Evolutionary conservation across 1,140 invertebrate genomes (phyloP).

Genomic region (Phenacoccus solenopsis): DNA sequence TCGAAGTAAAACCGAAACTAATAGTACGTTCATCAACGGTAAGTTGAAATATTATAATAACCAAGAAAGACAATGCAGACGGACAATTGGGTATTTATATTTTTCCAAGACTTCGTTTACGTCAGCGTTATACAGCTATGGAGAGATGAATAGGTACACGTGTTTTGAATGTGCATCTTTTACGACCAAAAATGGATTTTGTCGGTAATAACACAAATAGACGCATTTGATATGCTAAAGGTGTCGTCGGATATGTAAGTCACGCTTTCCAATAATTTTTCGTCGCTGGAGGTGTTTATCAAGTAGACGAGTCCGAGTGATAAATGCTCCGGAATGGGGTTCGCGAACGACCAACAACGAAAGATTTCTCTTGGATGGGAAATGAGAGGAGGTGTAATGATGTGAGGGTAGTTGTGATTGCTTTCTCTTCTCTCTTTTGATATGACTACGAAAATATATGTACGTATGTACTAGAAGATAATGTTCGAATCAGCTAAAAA

Average conservation of each 20-base stretch:
- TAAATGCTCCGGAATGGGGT: no score
- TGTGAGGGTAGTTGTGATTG: no score
- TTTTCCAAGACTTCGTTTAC: background rate
- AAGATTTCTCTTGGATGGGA: no score
- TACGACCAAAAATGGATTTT: background rate
- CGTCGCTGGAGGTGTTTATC: no score
- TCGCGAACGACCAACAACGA: no score
- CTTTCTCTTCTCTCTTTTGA: no score
- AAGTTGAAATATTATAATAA: no score
- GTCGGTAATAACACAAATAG: background rate
- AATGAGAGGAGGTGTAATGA: no score
- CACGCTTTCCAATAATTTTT: background rate
- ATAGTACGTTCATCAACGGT: background rate
- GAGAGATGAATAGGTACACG: background rate
- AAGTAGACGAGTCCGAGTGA: no score
- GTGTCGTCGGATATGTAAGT: background rate
- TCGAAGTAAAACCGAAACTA: background rate
- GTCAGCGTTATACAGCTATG: background rate
- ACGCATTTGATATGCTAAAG: background rate
- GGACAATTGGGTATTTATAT: background rate
- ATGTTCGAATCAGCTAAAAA: no score
- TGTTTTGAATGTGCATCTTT: background rate
- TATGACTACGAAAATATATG: no score
- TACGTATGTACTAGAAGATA: no score
- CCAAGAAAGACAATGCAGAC: slow-evolving; percentile 1